A percentile compares a stretch with the other conserved stretches of the same genome.
phyloP scores from a whole-genome alignment of 2,797 vertebrate species.

The Amblyopsis hoosieri region DNA sequence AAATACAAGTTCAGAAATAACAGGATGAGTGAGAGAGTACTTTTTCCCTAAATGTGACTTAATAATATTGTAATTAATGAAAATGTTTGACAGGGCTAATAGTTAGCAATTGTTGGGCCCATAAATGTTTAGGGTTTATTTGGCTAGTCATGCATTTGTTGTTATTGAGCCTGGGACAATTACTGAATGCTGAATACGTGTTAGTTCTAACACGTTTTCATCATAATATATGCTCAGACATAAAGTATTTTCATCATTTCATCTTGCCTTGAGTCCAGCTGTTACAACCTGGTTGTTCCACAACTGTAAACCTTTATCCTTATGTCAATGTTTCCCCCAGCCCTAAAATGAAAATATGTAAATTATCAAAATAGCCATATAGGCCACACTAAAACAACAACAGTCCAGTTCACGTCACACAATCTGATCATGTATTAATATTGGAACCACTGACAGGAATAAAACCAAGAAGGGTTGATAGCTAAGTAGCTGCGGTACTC shows the following conservation, averaged over 20 bases:
- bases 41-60: conserved; percentile 53
- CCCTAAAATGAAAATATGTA: no score
- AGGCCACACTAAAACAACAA: no score
- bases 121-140: conserved; percentile 19
- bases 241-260: conserved; percentile 21
- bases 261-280: conserved; percentile 32
- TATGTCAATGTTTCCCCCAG: conserved; percentile 28
- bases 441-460: conserved; percentile 35
- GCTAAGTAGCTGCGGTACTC: conserved; percentile 36
- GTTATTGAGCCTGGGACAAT: conserved; percentile 42
- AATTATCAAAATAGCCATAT: no score
- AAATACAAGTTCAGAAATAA: conserved; percentile 31
- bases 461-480: conserved; percentile 1
- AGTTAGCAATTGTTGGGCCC: conserved; percentile 31
- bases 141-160: conserved; percentile 26
- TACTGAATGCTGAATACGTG: conserved; percentile 38
- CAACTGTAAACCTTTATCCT: background rate
- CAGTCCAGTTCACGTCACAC: conserved; percentile 1
- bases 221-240: conserved; percentile 6
- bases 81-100: conserved; percentile 25
- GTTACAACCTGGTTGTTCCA: conserved; percentile 15
- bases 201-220: conserved; percentile 26
- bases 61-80: conserved; percentile 40
- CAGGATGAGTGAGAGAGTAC: conserved; percentile 30
- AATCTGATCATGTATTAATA: conserved; percentile 1